Conservation (phyloP, 2,113 vertebrate genomes). For the Dicrurus megarhynchus region DNA sequence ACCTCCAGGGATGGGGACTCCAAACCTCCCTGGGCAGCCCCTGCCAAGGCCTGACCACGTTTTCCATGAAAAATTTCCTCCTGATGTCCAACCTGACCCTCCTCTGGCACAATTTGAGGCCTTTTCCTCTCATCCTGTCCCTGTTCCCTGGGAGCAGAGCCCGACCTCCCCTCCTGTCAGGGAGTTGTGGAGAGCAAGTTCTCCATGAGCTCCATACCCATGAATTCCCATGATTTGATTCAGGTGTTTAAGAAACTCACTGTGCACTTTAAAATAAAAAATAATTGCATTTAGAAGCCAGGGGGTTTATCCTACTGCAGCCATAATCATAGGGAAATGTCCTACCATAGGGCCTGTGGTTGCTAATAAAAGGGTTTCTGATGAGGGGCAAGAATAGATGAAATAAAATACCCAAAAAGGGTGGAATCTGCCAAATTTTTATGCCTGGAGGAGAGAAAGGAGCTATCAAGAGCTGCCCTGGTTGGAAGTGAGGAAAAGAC, state of each 20-base stretch:
- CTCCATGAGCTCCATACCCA: background rate
- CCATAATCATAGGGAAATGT: background rate
- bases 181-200: background rate
- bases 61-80: background rate
- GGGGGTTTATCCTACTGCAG: background rate
- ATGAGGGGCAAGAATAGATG: background rate
- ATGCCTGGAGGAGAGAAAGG: background rate
- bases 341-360: no score
- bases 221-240: background rate
- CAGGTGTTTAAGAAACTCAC: background rate
- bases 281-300: background rate
- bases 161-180: background rate
- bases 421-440: background rate
- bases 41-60: background rate
- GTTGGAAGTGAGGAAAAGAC: background rate
- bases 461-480: background rate
- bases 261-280: background rate
- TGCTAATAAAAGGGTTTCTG: background rate
- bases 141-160: background rate
- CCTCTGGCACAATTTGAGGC: background rate
- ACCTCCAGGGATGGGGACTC: background rate
- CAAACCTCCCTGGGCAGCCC: background rate
- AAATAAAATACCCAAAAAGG: background rate
- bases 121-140: background rate
- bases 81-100: accelerated